phyloP scores from a whole-genome alignment of 2,888 invertebrate species.

The Cordilura impudica region DNA sequence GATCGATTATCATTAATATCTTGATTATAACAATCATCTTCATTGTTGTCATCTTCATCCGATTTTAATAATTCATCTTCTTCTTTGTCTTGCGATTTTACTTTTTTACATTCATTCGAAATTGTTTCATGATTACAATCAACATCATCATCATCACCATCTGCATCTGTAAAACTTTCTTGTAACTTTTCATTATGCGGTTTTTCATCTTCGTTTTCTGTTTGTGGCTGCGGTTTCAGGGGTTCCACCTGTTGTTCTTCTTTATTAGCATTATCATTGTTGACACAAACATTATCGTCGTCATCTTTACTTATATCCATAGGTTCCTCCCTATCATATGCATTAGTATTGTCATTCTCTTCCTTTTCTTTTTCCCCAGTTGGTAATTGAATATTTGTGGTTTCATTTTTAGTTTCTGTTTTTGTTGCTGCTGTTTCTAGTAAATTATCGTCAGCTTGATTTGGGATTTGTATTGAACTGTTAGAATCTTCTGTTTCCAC shows the following conservation, averaged over 20 bases:
- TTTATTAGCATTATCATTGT: constrained; percentile 6
- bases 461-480: constrained; percentile 51
- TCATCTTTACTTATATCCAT: constrained; percentile 32
- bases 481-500: constrained; percentile 38
- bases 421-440: constrained; percentile 24
- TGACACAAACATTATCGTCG: background rate
- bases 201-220: background rate
- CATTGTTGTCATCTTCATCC: constrained; percentile 38
- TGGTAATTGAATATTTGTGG: constrained; percentile 45
- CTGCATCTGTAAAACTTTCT: background rate
- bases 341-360: background rate
- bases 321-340: constrained; percentile 23
- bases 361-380: constrained; percentile 14
- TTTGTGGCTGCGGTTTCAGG: constrained; percentile 26
- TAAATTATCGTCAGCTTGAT: constrained; percentile 63
- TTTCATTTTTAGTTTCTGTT: constrained; percentile 47
- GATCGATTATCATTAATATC: background rate
- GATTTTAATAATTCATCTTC: constrained; percentile 61
- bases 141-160: constrained; percentile 9
- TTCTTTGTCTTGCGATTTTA: constrained; percentile 38
- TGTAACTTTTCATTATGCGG: background rate
- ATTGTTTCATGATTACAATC: background rate
- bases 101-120: constrained; percentile 20
- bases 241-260: constrained; percentile 34
- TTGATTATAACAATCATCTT: background rate